Evolutionary conservation across 2,113 vertebrate species (phyloP), one percentile per base, ranked within the genome.

Genomic region (Ochotona curzoniae): DNA sequence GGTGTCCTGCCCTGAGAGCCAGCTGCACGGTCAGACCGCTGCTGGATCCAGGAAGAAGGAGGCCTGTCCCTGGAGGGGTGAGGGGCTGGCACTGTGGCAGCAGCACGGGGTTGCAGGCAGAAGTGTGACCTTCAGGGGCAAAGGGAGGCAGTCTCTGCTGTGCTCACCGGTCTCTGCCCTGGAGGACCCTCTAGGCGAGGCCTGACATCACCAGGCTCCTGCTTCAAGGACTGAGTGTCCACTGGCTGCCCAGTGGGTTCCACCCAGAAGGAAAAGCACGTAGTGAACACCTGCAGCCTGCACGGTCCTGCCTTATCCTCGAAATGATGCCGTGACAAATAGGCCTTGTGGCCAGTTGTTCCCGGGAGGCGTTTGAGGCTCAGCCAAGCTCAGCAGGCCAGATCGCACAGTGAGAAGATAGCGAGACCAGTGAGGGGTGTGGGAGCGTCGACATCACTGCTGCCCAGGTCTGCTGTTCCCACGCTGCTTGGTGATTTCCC

Each of bases 1-100:
- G 97, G 95, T 26, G 11, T 96, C 11, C 97, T 97, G 97, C 91
- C 95, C 96, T 47, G 91, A 96, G 94, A 67, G 89, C 91, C 95
- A 18, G 54, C 54, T 57, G 54, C 54, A 28, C 51, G 63, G 57
- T 44, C 38, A 44, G 38, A 44, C 38, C 38, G 38, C 38, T 44
- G 30, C 44, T 14, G 1, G 1, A 11, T 23, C 82, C 51, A 71
- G 90, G 32, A 87, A 78, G 90, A 71, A 57, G 25, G 60, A 79
- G 17, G 54, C 61, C 63, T 23, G 80, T 74, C 23, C 23, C 51
- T 4, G 12, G 60, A 76, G 84, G 78, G 84, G 63, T 78, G 57
- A 87, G 74, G 60, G n/a, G 70, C 79, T 28, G 7, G 18, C 21
- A 3, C 49, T 18, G 0, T 6, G 47, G 4, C 5, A 30, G 57